These are phyloP conservation scores for Leptopilina boulardi DNA, from an alignment of 1,140 invertebrate genomes.

Conservation along the genomic window DNA sequence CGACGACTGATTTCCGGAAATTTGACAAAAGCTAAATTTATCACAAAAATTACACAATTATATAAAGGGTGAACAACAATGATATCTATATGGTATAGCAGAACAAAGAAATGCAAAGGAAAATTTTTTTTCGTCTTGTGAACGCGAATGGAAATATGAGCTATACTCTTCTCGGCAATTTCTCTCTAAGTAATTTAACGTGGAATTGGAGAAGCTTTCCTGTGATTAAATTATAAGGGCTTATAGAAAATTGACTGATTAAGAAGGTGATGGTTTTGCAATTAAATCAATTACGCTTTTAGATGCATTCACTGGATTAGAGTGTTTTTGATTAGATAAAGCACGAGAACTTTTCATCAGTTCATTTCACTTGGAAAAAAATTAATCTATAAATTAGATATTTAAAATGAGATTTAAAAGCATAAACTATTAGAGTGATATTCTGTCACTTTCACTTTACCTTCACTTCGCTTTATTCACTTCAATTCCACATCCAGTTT, in stretches of 20 bases:
- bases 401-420: no score
- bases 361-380: neutral
- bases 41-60: neutral
- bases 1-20: neutral
- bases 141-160: neutral
- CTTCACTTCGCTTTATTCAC: no score
- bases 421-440: no score
- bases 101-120: neutral
- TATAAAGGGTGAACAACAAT: neutral
- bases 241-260: constrained; percentile 29
- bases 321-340: neutral
- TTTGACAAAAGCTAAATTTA: neutral
- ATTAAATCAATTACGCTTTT: neutral
- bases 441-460: no score
- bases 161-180: constrained; percentile 1
- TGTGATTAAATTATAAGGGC: constrained; percentile 8
- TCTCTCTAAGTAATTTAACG: constrained; percentile 9
- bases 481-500: no score
- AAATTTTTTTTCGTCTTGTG: neutral
- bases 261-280: constrained; percentile 15
- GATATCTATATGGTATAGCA: no score
- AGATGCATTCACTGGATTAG: neutral
- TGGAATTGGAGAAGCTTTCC: constrained; percentile 1
- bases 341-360: neutral
- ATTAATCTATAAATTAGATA: no score